phyloP scores from a whole-genome alignment of 2,888 invertebrate genomes.

The Ligdia adustata region DNA sequence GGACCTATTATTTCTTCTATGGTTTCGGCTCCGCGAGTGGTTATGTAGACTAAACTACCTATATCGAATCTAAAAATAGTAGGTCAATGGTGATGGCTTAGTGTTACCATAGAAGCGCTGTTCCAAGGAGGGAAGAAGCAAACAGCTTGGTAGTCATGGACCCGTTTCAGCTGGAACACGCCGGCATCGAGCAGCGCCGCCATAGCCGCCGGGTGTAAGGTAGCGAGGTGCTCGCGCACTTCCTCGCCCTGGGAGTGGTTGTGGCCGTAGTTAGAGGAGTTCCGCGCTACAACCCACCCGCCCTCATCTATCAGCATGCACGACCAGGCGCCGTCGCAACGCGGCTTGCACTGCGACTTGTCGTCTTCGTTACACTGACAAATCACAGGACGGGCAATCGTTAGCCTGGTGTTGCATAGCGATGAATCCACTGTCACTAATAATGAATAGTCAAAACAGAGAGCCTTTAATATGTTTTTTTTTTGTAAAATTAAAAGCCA shows the following conservation, averaged over 20 bases:
- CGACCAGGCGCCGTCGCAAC: conserved; percentile 69
- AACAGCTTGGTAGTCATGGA: conserved; percentile 74
- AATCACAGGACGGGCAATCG: no score
- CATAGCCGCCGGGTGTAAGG: conserved; percentile 64
- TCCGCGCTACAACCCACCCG: conserved; percentile 70
- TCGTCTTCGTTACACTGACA: conserved; percentile 64
- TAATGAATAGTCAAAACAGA: no score
- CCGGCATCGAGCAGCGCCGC: conserved; percentile 57
- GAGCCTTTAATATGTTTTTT: no score
- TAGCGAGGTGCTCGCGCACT: conserved; percentile 61
- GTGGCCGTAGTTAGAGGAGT: conserved; percentile 41
- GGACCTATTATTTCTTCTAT: no score
- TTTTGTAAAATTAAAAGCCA: no score
- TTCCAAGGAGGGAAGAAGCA: conserved; percentile 66
- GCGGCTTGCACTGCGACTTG: conserved; percentile 52
- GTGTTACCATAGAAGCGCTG: conserved; percentile 40
- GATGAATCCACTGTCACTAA: no score
- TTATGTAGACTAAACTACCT: no score
- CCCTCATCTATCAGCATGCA: conserved; percentile 73
- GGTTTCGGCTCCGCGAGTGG: no score
- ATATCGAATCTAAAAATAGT: no score
- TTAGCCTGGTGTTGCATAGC: no score
- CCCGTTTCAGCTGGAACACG: conserved; percentile 67
- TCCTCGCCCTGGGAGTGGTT: no score
- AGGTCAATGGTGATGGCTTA: no score